phyloP scores from a whole-genome alignment of 1,140 invertebrate species.

The Drosophila sulfurigaster region DNA sequence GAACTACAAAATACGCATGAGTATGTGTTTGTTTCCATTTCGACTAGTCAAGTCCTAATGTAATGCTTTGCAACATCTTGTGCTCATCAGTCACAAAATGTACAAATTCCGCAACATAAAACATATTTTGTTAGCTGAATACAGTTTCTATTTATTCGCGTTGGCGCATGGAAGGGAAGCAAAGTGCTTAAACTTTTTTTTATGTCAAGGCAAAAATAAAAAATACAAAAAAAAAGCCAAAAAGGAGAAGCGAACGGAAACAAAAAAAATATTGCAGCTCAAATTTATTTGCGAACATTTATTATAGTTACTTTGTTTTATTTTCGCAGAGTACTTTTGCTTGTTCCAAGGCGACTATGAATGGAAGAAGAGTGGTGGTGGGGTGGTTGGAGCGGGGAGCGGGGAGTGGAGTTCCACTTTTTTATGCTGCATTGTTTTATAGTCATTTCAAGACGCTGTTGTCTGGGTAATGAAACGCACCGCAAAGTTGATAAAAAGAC shows the following conservation, averaged over 20 bases:
- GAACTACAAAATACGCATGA: not conserved
- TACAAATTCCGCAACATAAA: conserved; percentile 74
- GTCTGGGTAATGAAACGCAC: conserved; percentile 57
- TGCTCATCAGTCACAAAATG: conserved; percentile 73
- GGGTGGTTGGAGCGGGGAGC: not conserved
- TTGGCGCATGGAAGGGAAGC: conserved; percentile 30
- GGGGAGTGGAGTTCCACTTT: conserved; percentile 48
- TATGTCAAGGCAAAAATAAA: conserved; percentile 72
- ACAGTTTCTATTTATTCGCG: conserved; percentile 5
- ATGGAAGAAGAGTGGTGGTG: not conserved
- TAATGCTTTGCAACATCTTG: conserved; percentile 29
- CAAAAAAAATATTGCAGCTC: conserved; percentile 50
- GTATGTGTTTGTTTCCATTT: conserved; percentile 2
- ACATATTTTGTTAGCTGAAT: conserved; percentile 65
- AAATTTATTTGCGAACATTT: conserved; percentile 82
- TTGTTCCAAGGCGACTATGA: conserved; percentile 21
- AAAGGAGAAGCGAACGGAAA: conserved; percentile 1
- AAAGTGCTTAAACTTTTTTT: conserved; percentile 75
- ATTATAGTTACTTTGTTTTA: conserved; percentile 83
- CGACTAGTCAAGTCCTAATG: conserved; percentile 5
- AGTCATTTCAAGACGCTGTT: conserved; percentile 57
- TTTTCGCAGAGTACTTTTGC: conserved; percentile 73
- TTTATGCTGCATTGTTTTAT: conserved; percentile 80
- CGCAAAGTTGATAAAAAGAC: conserved; percentile 63
- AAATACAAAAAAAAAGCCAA: conserved; percentile 16